Conservation (phyloP, 2,113 vertebrate species). For the Siniperca knerii region DNA sequence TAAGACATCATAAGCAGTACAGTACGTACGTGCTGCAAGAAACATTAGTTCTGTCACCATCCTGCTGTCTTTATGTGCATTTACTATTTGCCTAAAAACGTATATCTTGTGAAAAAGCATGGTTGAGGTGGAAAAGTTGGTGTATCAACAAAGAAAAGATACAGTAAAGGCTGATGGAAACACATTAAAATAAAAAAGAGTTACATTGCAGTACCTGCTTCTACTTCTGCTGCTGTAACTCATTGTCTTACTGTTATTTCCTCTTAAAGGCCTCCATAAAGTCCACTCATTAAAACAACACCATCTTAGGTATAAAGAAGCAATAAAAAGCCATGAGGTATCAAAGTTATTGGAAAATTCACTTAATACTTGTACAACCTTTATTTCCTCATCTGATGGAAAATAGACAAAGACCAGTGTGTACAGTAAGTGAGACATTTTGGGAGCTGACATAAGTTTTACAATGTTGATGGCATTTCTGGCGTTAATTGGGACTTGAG, state of each 20-base stretch:
- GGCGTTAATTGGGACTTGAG: constrained; percentile 5
- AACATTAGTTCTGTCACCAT: neutral
- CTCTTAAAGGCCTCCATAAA: too few species aligned
- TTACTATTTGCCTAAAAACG: neutral
- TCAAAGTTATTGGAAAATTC: neutral
- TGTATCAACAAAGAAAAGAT: neutral
- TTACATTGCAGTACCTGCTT: neutral
- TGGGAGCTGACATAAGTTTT: neutral
- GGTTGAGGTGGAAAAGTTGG: neutral
- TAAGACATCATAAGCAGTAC: neutral
- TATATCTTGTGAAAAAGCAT: neutral
- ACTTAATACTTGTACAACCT: neutral
- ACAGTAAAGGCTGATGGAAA: neutral
- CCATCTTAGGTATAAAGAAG: too few species aligned
- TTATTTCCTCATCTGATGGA: neutral
- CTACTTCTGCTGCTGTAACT: too few species aligned
- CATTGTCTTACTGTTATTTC: neutral
- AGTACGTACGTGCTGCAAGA: neutral
- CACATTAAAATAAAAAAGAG: neutral
- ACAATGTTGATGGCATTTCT: constrained; percentile 4
- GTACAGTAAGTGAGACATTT: neutral
- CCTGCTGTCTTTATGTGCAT: neutral
- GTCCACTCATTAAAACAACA: too few species aligned
- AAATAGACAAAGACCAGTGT: neutral
- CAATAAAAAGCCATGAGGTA: too few species aligned